phyloP scores from a whole-genome alignment of 2,888 invertebrate genomes.

The Amiota communis region DNA sequence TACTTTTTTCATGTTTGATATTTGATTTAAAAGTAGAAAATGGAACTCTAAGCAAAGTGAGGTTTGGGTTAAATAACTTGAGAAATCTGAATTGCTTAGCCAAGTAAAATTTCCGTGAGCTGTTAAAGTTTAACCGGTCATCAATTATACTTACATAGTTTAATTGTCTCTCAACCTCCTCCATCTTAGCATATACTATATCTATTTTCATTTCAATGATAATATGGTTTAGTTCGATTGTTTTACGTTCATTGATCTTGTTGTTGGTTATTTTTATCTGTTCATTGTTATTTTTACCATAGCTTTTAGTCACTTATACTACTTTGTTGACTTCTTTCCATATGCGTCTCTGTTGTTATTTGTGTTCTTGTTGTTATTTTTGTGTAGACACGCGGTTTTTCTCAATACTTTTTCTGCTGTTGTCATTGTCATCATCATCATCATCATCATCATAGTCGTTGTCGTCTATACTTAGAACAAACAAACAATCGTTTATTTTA shows the following conservation, averaged over 20 bases:
- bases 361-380: slow-evolving; percentile 29
- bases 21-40: too few species aligned
- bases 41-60: too few species aligned
- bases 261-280: slow-evolving; percentile 23
- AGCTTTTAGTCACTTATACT: not conserved
- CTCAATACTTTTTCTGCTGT: slow-evolving; percentile 24
- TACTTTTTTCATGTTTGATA: too few species aligned
- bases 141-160: too few species aligned
- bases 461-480: not conserved
- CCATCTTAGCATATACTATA: too few species aligned
- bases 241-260: slow-evolving; percentile 47
- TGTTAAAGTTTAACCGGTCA: too few species aligned
- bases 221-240: slow-evolving; percentile 31
- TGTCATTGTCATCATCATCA: slow-evolving; percentile 17
- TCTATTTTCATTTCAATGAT: too few species aligned
- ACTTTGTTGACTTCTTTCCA: slow-evolving; percentile 5
- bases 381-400: slow-evolving; percentile 65
- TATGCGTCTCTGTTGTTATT: slow-evolving; percentile 53
- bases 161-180: too few species aligned
- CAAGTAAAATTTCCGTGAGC: too few species aligned
- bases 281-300: slow-evolving; percentile 14
- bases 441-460: too few species aligned
- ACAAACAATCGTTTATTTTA: not conserved
- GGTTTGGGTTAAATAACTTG: too few species aligned
- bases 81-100: too few species aligned